These are phyloP conservation scores for Carollia perspicillata DNA, from an alignment of 2,113 vertebrate species.

Conservation along the genomic window DNA sequence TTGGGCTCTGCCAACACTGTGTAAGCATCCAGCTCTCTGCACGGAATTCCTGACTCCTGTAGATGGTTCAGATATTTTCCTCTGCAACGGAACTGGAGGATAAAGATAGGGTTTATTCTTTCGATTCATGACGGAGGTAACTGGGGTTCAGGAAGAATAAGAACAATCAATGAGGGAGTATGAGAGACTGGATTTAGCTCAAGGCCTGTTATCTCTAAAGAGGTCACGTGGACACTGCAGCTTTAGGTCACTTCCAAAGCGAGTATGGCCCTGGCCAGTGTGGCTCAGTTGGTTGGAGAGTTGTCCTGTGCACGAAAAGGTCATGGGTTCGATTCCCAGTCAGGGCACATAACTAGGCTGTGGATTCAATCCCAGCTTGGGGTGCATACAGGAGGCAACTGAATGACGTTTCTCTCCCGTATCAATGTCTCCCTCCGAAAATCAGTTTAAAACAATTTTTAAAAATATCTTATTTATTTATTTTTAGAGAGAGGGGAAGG, in stretches of 20 bases:
- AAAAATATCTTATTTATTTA: no score
- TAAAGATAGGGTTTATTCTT: not conserved
- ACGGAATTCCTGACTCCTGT: not conserved
- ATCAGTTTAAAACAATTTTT: no score
- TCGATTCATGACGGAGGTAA: not conserved
- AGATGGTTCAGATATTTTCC: not conserved
- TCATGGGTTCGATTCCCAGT: not conserved
- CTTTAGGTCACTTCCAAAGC: not conserved
- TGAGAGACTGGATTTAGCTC: not conserved
- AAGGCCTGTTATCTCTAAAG: not conserved
- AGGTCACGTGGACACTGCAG: not conserved
- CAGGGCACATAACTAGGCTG: not conserved
- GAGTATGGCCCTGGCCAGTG: not conserved
- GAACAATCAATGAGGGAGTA: not conserved
- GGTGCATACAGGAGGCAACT: no score
- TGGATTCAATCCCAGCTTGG: not conserved
- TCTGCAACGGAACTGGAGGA: not conserved
- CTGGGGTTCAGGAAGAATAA: not conserved
- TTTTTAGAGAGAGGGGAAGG: no score
- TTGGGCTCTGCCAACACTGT: not conserved
- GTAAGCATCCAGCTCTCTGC: not conserved
- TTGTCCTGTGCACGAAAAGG: not conserved
- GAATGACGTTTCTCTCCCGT: not conserved
- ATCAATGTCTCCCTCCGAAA: not conserved
- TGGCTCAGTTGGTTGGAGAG: not conserved